These are phyloP conservation scores for Moxostoma hubbsi DNA, from an alignment of 2,797 vertebrate species.

Conservation along the genomic window DNA sequence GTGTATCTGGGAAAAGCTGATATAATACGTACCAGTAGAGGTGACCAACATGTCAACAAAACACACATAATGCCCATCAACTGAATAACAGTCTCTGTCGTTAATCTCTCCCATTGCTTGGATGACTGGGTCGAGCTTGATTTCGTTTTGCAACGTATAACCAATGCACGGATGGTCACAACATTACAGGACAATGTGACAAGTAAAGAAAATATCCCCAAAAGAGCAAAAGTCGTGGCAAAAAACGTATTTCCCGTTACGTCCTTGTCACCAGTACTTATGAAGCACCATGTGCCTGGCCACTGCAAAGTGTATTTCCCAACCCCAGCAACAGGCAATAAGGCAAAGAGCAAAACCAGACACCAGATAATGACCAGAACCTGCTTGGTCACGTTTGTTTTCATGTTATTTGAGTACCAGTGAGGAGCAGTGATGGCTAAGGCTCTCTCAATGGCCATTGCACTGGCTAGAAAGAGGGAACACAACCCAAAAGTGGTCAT, in stretches of 20 bases:
- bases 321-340: conserved; percentile 86
- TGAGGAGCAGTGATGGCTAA: conserved; percentile 91
- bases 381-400: conserved; percentile 81
- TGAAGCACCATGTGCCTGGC: conserved; percentile 98
- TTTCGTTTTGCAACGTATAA: conserved; percentile 85
- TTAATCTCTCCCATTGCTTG: conserved; percentile 90
- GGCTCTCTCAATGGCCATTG: conserved; percentile 91
- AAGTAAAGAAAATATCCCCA: conserved; percentile 86
- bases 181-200: conserved; percentile 90
- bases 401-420: conserved; percentile 94
- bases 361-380: conserved; percentile 83
- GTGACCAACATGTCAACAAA: conserved; percentile 92
- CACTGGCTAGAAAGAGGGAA: conserved; percentile 90
- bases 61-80: conserved; percentile 96
- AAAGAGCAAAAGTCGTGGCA: conserved; percentile 83
- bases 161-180: conserved; percentile 87
- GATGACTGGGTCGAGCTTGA: conserved; percentile 76
- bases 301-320: conserved; percentile 89
- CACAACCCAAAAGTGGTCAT: conserved; percentile 95
- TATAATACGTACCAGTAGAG: conserved; percentile 88
- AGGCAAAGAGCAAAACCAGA: conserved; percentile 82
- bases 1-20: conserved; percentile 27
- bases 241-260: conserved; percentile 78
- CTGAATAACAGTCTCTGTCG: conserved; percentile 92
- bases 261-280: conserved; percentile 77